Base-by-base conservation (phyloP, 2,113 vertebrate species). In the Channa argus region DNA sequence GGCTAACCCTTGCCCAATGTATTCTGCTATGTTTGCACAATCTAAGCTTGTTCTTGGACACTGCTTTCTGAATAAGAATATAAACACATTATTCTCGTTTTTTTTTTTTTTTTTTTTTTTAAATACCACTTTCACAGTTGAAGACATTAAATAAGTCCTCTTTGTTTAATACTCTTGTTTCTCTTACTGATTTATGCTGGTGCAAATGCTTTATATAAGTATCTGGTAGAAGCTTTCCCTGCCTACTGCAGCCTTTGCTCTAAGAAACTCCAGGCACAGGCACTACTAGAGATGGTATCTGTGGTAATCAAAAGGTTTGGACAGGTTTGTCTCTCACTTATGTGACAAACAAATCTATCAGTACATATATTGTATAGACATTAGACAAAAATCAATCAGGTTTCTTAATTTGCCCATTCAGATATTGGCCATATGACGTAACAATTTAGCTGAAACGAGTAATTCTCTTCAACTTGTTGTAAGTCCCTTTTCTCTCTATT, bases 381-480 rank as follows among this genome's bases (percentile, higher is more conserved):
- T 36, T 37, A 14, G 8, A 58, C 34, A n/a, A 37, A 58, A 68
- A 44, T 34, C 14, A 43, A 52, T 71, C 15, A 61, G 43, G 15
- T 66, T 33, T 63, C 12, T 6, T 46, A 53, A 63, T 36, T 75
- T 38, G 14, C 43, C 8, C 36, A 9, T 54, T 70, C 36, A 63
- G 73, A 80, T 13, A 74, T 33, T 63, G 71, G 79, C 76, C 38
- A n/a, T 12, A 38, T 50, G 43, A 71, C 36, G 38, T 49, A 41
- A 77, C 74, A 53, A 70, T 83, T 85, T 63, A 85, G 86, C 83
- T 89, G 89, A 92, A 74, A 80, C 79, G 56, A 68, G 69, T 70
- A 36, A 68, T 84, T 59, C 59, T 41, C 43, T 15, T 58, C 10
- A 37, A 51, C 51, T 55, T 56, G 61, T 78, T 68, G 58, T 67